Conservation (phyloP, 1,140 invertebrate genomes). For the Musca vetustissima region DNA sequence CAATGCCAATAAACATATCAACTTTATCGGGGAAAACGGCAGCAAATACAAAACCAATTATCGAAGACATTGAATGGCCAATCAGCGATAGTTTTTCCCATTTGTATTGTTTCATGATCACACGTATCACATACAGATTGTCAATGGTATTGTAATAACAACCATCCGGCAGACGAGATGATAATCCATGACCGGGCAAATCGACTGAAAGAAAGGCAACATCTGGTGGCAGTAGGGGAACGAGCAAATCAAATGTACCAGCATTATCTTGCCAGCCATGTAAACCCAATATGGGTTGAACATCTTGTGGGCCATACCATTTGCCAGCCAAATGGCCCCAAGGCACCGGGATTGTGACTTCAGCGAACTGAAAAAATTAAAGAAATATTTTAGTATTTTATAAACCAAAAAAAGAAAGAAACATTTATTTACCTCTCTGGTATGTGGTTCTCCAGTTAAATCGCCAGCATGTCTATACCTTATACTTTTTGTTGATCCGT, state of each 20-base stretch:
- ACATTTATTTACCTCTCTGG: constrained; percentile 37
- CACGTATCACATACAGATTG: constrained; percentile 61
- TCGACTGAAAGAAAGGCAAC: constrained; percentile 69
- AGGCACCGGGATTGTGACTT: constrained; percentile 74
- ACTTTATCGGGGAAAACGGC: constrained; percentile 63
- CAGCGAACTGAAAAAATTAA: constrained; percentile 57
- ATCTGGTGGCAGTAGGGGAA: constrained; percentile 63
- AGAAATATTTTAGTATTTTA: not conserved
- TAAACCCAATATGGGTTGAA: constrained; percentile 67
- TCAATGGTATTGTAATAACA: constrained; percentile 64
- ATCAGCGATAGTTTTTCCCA: constrained; percentile 71
- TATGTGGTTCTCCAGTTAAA: constrained; percentile 44
- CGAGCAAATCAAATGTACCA: constrained; percentile 69
- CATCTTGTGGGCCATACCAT: constrained; percentile 67
- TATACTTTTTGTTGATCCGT: not conserved
- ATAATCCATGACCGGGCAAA: constrained; percentile 71
- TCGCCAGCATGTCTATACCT: constrained; percentile 48
- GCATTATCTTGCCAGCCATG: constrained; percentile 81
- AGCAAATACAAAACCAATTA: constrained; percentile 62
- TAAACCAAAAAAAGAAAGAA: no score
- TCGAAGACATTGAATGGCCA: constrained; percentile 69
- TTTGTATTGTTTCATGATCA: constrained; percentile 66
- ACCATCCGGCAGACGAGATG: constrained; percentile 66
- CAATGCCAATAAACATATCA: constrained; percentile 66
- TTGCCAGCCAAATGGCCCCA: constrained; percentile 77